A percentile compares a stretch with the other conserved stretches of the same genome.
Conservation (phyloP, 2,888 invertebrate species). For the Acleris cristana region DNA sequence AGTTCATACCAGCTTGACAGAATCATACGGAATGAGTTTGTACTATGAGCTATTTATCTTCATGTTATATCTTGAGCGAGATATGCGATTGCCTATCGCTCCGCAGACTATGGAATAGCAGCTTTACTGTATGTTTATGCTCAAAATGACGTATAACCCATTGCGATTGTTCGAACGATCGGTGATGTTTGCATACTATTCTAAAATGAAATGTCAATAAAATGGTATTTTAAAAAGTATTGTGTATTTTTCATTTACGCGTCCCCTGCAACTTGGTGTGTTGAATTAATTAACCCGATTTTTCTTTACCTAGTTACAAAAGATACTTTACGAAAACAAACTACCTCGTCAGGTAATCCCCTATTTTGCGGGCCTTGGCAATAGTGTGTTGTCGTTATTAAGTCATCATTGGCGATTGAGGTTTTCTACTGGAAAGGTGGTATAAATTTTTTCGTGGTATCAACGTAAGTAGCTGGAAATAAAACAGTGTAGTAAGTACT, state of each 20-base stretch:
- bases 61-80: neutral
- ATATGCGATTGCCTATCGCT: neutral
- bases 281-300: no score
- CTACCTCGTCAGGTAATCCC: no score
- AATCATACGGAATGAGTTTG: no score
- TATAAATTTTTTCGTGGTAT: no score
- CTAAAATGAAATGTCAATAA: conserved; percentile 82
- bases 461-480: neutral
- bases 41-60: no score
- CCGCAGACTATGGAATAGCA: conserved; percentile 40
- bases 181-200: conserved; percentile 81
- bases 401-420: no score
- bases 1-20: no score
- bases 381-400: no score
- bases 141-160: conserved; percentile 73
- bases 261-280: neutral
- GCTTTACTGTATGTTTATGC: conserved; percentile 64
- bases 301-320: no score
- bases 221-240: conserved; percentile 79
- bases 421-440: no score
- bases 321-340: no score
- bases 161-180: conserved; percentile 67
- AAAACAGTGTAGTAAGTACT: neutral
- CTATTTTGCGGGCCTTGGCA: no score
- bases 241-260: conserved; percentile 47